Evolutionary conservation across 2,888 invertebrate species (phyloP), one percentile per base, ranked within the genome.

Genomic region (Steinernema carpocapsae): DNA sequence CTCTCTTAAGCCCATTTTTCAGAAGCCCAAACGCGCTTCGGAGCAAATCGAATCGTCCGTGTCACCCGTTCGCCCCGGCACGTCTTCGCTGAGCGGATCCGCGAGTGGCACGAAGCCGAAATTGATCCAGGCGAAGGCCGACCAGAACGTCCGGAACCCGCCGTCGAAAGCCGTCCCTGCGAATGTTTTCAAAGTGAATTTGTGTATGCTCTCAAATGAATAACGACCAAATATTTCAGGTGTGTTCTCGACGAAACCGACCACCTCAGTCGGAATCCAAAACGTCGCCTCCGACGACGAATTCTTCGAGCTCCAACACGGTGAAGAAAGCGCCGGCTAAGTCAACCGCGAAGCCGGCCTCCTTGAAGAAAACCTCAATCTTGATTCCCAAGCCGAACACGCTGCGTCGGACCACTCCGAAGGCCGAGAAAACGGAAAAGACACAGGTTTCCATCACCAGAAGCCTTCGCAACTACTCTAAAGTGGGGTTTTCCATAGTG

Each of bases 251-350:
- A 14, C 64, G 32, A n/a, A 26, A 19, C 32, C 64, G 64, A 10
- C 37, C 37, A 10, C 37, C 37, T 37, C 10, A 3, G 10, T 37
- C 37, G 10, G 64, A 64, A 32, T 1, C 32, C 17, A 32, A 29
- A 17, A 64, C 29, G 6, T 64, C 64, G 64, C 64, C 64, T 26
- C 64, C 64, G 12, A 64, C 64, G 14, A 64, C 64, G 37, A 64
- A 64, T 32, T 64, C 64, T 12, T 64, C 64, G 32, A 64, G 64
- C 32, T 17, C 26, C 32, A 26, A 26, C 26, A 32, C 64, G 32
- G 12, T 32, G 32, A 32, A 22, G 64, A 64, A 64, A n/a, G 4
- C 19, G 4, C 32, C 64, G 7, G 29, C 22, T 17, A 64, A 26
- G 32, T 12, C 10, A 26, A 3, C 22, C 4, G 1, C 17, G 17